phyloP scores from a whole-genome alignment of 1,140 invertebrate genomes.

The Limonius californicus region DNA sequence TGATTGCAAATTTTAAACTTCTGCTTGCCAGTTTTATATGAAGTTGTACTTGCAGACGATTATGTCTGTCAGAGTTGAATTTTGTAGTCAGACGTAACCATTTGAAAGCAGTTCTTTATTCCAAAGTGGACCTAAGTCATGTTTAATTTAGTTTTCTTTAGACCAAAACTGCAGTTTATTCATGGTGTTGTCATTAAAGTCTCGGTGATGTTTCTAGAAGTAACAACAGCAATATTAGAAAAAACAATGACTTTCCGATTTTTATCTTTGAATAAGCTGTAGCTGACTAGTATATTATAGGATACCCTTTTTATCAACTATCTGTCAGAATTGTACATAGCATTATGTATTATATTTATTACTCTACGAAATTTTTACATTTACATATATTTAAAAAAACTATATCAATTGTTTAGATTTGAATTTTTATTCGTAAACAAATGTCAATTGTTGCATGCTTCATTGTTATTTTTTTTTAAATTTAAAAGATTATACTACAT shows the following conservation, averaged over 20 bases:
- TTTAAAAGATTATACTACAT: neutral
- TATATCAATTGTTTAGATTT: constrained; percentile 5
- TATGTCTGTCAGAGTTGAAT: no score
- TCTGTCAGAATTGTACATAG: neutral
- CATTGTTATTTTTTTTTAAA: constrained; percentile 29
- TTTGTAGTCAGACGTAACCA: no score
- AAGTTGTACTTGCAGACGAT: no score
- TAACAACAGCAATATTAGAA: no score
- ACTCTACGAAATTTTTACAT: constrained; percentile 9
- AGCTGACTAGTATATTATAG: neutral
- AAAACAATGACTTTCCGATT: neutral
- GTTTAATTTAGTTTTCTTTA: neutral
- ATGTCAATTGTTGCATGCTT: constrained; percentile 36
- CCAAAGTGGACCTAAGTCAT: constrained; percentile 28
- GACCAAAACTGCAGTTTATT: no score
- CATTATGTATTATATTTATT: constrained; percentile 11
- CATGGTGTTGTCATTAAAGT: no score
- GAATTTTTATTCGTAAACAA: constrained; percentile 25
- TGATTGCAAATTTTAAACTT: no score
- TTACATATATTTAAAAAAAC: neutral
- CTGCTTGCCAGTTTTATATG: no score
- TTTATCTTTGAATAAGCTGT: constrained; percentile 5
- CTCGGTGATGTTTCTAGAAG: no score
- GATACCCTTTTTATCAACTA: constrained; percentile 5
- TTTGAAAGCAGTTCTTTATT: no score